A percentile compares a stretch with the other conserved stretches of the same genome.
phyloP scores from a whole-genome alignment of 1,140 invertebrate genomes.

The Yoshiicerus persimilis region DNA sequence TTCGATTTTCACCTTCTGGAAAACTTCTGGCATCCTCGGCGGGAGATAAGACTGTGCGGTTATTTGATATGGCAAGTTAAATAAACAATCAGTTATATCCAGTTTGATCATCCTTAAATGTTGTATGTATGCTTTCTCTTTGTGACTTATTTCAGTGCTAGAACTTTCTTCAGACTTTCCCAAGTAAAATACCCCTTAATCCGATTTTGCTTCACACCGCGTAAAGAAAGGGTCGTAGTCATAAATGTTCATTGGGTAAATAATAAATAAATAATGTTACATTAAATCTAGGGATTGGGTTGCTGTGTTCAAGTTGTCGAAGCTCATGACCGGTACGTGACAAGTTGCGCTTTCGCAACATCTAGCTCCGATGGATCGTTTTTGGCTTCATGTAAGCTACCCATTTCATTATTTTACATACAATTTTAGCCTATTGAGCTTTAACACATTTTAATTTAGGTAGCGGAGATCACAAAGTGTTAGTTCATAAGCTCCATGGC shows the following conservation, averaged over 20 bases:
- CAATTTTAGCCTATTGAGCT: background rate
- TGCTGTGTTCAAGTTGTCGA: constrained; percentile 58
- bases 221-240: no score
- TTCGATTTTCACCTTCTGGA: constrained; percentile 64
- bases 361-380: constrained; percentile 58
- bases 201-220: no score
- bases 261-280: background rate
- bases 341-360: constrained; percentile 68
- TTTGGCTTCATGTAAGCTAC: constrained; percentile 63
- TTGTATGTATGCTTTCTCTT: no score
- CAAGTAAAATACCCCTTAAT: no score
- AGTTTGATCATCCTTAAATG: background rate
- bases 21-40: constrained; percentile 65
- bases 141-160: no score
- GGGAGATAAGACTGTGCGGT: constrained; percentile 68
- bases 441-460: constrained; percentile 56
- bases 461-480: constrained; percentile 70
- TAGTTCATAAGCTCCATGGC: constrained; percentile 63
- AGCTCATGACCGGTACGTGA: constrained; percentile 70
- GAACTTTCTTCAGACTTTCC: no score
- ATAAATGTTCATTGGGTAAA: no score
- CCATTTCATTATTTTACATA: background rate
- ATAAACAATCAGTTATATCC: background rate
- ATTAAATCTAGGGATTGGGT: constrained; percentile 50
- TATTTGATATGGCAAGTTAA: constrained; percentile 66